A percentile compares a stretch with the other conserved stretches of the same genome.
phyloP scores from a whole-genome alignment of 2,113 vertebrate genomes.

The Tupaia tana region DNA sequence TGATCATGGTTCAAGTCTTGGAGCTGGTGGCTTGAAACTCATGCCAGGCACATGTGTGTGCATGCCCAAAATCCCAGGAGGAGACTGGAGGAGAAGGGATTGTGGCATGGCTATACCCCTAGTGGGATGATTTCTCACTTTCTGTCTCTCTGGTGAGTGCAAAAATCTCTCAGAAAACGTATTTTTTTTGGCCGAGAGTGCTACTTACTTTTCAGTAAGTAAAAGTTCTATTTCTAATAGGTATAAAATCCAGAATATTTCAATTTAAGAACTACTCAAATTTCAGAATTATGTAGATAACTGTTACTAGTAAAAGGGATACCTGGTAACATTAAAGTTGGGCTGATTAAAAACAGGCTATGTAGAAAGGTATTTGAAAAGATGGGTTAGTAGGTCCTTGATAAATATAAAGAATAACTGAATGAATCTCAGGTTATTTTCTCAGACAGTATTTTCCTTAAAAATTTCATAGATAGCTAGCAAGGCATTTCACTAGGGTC shows the following conservation, averaged over 20 bases:
- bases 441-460: not conserved
- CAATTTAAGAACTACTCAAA: not conserved
- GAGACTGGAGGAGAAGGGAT: no score
- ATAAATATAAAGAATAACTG: not conserved
- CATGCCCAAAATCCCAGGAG: no score
- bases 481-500: not conserved
- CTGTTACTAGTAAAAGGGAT: not conserved
- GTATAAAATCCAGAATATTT: conserved; percentile 55
- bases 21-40: no score
- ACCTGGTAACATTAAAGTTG: not conserved
- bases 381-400: not conserved
- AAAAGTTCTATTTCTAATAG: conserved; percentile 24
- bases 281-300: not conserved
- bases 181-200: no score
- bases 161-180: no score
- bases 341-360: not conserved
- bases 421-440: conserved; percentile 1
- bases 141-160: no score
- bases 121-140: no score
- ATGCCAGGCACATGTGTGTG: no score
- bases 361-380: conserved; percentile 33
- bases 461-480: not conserved
- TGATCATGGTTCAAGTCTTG: no score
- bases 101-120: no score
- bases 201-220: conserved; percentile 1